Evolutionary conservation across 2,797 vertebrate genomes (phyloP).

Genomic region (Sphenopsis melanotis): DNA sequence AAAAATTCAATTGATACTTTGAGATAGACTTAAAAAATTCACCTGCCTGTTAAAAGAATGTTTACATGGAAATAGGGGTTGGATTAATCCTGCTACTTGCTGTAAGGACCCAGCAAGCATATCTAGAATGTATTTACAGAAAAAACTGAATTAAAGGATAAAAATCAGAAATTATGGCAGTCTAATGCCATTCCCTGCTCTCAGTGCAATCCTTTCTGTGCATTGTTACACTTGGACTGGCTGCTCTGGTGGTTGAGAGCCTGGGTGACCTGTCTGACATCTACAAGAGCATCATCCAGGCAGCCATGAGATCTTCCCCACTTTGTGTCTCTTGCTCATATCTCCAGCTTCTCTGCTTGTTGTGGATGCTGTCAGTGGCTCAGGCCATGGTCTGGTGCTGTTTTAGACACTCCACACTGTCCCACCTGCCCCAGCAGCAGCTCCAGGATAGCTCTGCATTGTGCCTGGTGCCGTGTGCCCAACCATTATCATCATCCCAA

Average conservation of each 20-base stretch:
- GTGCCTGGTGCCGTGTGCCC: not conserved
- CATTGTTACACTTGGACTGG: rapidly evolving
- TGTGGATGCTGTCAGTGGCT: not conserved
- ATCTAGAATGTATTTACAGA: not conserved
- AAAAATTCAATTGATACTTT: not conserved
- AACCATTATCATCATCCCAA: not conserved
- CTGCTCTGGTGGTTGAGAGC: not conserved
- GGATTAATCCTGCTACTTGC: not conserved
- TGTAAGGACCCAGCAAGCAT: not conserved
- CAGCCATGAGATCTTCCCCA: not conserved
- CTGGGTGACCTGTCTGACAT: not conserved
- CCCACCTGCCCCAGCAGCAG: not conserved
- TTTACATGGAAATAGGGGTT: not conserved
- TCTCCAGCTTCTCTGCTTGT: not conserved
- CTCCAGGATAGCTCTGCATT: not conserved
- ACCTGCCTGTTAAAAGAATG: not conserved
- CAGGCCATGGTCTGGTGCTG: not conserved
- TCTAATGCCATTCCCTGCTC: not conserved
- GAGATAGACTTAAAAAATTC: not conserved
- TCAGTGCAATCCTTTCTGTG: not conserved
- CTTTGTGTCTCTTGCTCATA: not conserved
- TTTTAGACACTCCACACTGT: not conserved
- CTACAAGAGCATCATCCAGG: not conserved
- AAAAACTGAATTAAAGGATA: not conserved
- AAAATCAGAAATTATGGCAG: not conserved